These are phyloP conservation scores for Parthenolecanium corni DNA, from an alignment of 2,888 invertebrate genomes.

Conservation along the genomic window DNA sequence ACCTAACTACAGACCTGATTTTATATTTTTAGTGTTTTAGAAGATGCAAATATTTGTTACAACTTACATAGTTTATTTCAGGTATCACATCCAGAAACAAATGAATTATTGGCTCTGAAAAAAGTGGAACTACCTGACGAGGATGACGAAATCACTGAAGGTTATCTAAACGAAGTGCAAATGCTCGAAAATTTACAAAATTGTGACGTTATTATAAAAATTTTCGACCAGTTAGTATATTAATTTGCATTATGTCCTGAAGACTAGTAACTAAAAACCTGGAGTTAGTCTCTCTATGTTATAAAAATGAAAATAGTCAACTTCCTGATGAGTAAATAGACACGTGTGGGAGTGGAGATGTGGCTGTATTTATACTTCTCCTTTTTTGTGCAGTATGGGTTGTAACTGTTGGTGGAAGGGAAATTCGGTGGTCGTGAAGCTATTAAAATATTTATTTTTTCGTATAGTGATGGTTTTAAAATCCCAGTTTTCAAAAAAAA, in stretches of 20 bases:
- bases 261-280: background rate
- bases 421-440: too few species aligned
- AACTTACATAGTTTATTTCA: conserved; percentile 38
- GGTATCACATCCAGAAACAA: conserved; percentile 51
- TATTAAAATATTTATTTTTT: too few species aligned
- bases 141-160: conserved; percentile 58
- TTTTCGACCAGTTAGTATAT: conserved; percentile 65
- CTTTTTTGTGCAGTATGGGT: too few species aligned
- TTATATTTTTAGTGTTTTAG: background rate
- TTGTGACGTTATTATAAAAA: conserved; percentile 54
- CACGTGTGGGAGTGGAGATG: too few species aligned
- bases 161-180: conserved; percentile 80
- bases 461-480: too few species aligned
- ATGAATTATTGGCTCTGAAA: conserved; percentile 60
- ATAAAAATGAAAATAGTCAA: too few species aligned
- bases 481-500: too few species aligned
- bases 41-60: background rate
- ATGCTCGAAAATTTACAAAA: conserved; percentile 68
- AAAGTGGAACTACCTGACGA: conserved; percentile 62
- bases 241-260: background rate
- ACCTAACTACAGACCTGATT: too few species aligned
- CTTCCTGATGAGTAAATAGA: too few species aligned
- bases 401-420: too few species aligned
- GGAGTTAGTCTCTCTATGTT: too few species aligned
- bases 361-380: too few species aligned